Percentiles rank a stretch among this genome's conserved stretches.
Conservation (phyloP, 2,888 invertebrate genomes). For the Gnatocerus cornutus region DNA sequence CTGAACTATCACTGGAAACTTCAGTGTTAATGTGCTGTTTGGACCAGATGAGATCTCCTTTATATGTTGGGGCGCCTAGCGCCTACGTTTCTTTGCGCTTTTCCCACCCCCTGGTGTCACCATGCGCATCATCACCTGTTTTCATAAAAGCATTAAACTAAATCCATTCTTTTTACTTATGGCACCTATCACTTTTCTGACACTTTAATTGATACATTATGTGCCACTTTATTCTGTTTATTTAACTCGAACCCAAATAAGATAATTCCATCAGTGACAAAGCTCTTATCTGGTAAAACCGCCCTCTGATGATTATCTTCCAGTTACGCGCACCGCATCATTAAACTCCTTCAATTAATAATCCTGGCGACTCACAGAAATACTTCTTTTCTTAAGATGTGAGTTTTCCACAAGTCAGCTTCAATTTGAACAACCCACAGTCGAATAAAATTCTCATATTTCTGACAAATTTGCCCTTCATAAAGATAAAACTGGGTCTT, state of each 20-base stretch:
- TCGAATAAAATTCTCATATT: too few species aligned
- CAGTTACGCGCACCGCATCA: too few species aligned
- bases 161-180: slow-evolving; percentile 27
- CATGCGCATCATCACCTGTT: slow-evolving; percentile 50
- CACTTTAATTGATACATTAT: slow-evolving; percentile 43
- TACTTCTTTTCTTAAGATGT: too few species aligned
- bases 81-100: slow-evolving; percentile 52
- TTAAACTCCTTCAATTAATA: too few species aligned
- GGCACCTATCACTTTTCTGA: slow-evolving; percentile 36
- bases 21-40: slow-evolving; percentile 51
- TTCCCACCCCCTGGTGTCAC: slow-evolving; percentile 47
- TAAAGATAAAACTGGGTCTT: too few species aligned
- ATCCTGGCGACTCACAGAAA: too few species aligned
- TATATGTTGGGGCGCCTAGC: slow-evolving; percentile 52
- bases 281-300: slow-evolving; percentile 2
- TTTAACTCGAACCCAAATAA: slow-evolving; percentile 15
- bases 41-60: slow-evolving; percentile 53
- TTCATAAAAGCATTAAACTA: slow-evolving; percentile 45
- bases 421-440: too few species aligned
- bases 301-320: not conserved
- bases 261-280: slow-evolving; percentile 34
- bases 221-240: slow-evolving; percentile 20
- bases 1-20: slow-evolving; percentile 51
- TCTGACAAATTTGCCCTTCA: too few species aligned
- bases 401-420: too few species aligned